A percentile compares a stretch with the other conserved stretches of the same genome.
These are phyloP conservation scores for Hesperia comma DNA, from an alignment of 2,888 invertebrate genomes.

Conservation along the genomic window DNA sequence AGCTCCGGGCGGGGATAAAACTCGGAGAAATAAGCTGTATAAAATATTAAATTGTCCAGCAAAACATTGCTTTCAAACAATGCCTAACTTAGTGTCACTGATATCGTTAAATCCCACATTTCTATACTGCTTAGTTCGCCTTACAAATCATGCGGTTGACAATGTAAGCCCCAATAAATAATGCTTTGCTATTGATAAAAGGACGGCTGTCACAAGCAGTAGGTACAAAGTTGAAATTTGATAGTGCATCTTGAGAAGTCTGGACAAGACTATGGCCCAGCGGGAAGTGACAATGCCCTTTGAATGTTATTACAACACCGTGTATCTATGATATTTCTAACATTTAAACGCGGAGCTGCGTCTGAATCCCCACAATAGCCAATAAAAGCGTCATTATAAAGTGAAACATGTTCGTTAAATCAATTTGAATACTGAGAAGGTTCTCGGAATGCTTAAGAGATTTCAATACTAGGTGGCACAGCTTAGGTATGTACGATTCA, in stretches of 20 bases:
- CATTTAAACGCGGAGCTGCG: constrained; percentile 38
- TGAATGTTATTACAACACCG: constrained; percentile 39
- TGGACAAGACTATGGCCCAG: constrained; percentile 61
- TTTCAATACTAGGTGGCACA: background rate
- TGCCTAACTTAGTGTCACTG: constrained; percentile 31
- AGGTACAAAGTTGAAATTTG: constrained; percentile 76
- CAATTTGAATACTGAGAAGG: constrained; percentile 13
- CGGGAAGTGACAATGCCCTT: constrained; percentile 48
- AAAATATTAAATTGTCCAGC: constrained; percentile 12
- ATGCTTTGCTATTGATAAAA: constrained; percentile 64
- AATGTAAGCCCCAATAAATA: constrained; percentile 63
- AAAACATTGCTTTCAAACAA: constrained; percentile 25
- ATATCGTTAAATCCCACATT: constrained; percentile 22
- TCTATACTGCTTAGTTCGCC: constrained; percentile 37
- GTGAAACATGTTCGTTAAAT: constrained; percentile 21
- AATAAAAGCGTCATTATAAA: constrained; percentile 31
- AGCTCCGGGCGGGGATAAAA: constrained; percentile 49
- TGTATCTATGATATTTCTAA: constrained; percentile 43
- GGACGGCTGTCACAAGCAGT: constrained; percentile 61
- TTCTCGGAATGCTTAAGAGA: constrained; percentile 8
- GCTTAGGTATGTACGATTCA: background rate
- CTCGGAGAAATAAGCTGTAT: constrained; percentile 31
- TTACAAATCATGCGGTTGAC: constrained; percentile 59
- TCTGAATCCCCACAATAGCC: constrained; percentile 30
- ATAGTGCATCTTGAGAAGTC: constrained; percentile 72